A percentile compares a stretch with the other conserved stretches of the same genome.
These are phyloP conservation scores for Hylaea fasciaria DNA, from an alignment of 2,888 invertebrate genomes.

Conservation along the genomic window DNA sequence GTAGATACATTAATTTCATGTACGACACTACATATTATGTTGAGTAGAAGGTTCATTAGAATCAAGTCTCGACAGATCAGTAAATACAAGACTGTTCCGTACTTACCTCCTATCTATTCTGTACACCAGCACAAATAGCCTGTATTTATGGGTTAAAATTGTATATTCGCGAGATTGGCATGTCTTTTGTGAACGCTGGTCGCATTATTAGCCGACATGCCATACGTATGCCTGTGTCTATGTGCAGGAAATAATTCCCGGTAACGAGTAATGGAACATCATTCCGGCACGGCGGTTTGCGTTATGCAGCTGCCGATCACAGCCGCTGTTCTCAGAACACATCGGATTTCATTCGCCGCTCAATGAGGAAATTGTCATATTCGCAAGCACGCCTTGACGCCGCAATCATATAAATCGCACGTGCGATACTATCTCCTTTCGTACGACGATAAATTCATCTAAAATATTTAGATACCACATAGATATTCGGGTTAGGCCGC, in stretches of 20 bases:
- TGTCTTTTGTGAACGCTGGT: constrained; percentile 25
- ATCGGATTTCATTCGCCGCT: constrained; percentile 60
- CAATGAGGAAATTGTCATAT: constrained; percentile 61
- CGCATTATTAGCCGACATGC: constrained; percentile 48
- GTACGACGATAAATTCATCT: constrained; percentile 45
- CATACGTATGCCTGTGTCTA: constrained; percentile 49
- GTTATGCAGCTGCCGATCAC: constrained; percentile 70
- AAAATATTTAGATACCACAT: constrained; percentile 57
- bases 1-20: too few relatives aligned
- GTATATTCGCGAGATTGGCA: constrained; percentile 35
- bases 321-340: constrained; percentile 67
- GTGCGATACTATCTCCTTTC: constrained; percentile 24
- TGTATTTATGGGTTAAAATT: constrained; percentile 9
- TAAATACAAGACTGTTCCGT: too few relatives aligned
- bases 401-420: constrained; percentile 41
- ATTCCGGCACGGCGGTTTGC: constrained; percentile 52
- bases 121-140: neutral
- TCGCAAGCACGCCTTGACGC: constrained; percentile 21
- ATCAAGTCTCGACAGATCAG: too few relatives aligned
- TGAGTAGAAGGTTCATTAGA: too few relatives aligned
- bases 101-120: too few relatives aligned
- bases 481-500: constrained; percentile 50
- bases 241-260: constrained; percentile 65
- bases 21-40: too few relatives aligned
- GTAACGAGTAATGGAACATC: constrained; percentile 65